Percentiles rank a stretch among this genome's conserved stretches.
Conservation (phyloP, 2,888 invertebrate genomes). For the Synanthedon tipuliformis region DNA sequence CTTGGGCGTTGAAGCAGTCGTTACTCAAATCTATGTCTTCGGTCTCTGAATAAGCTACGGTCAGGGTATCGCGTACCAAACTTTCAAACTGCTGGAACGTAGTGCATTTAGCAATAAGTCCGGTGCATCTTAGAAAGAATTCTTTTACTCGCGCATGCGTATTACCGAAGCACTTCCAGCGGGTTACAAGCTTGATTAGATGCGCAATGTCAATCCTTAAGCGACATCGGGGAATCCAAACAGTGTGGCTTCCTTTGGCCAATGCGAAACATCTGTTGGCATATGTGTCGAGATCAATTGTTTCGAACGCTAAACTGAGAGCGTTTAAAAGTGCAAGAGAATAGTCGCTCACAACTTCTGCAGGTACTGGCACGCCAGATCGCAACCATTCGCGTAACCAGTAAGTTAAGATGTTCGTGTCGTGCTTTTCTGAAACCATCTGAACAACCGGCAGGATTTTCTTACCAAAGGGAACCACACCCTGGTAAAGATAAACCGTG, state of each 20-base stretch:
- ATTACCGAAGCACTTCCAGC: background rate
- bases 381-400: conserved; percentile 1
- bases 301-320: background rate
- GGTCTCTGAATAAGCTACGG: too few species aligned
- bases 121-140: too few species aligned
- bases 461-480: too few species aligned
- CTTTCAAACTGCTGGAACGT: too few species aligned
- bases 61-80: too few species aligned
- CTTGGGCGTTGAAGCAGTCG: too few species aligned
- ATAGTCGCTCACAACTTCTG: background rate
- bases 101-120: too few species aligned
- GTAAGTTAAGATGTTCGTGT: background rate
- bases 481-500: too few species aligned
- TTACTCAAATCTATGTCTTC: too few species aligned
- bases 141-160: too few species aligned
- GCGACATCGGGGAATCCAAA: too few species aligned
- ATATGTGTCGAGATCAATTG: background rate
- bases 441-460: background rate
- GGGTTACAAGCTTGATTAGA: background rate
- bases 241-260: background rate
- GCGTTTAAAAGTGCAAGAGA: background rate
- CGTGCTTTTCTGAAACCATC: background rate
- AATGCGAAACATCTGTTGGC: background rate
- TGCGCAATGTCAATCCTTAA: too few species aligned
- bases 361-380: background rate